These are phyloP conservation scores for Eriocheir sinensis DNA, from an alignment of 1,140 invertebrate species.

Conservation along the genomic window DNA sequence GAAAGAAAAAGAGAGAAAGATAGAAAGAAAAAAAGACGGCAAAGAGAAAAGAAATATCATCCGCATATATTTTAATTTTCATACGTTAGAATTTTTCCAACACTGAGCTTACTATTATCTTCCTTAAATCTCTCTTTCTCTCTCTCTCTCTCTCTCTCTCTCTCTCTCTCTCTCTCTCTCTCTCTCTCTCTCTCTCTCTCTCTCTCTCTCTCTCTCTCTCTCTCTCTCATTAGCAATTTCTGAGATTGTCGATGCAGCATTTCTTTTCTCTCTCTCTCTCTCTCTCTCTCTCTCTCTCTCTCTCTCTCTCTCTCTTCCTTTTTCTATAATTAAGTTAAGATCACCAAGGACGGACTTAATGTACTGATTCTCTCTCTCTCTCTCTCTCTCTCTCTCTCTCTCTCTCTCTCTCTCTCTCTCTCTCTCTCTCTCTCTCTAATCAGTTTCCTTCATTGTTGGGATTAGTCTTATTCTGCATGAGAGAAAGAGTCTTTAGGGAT, in stretches of 20 bases:
- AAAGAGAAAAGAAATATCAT: too few species aligned
- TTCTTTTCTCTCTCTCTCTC: conserved; percentile 41
- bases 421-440: too few species aligned
- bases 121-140: background rate
- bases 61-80: too few species aligned
- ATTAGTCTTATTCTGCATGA: too few species aligned
- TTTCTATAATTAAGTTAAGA: background rate
- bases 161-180: background rate
- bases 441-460: too few species aligned
- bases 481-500: too few species aligned
- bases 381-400: too few species aligned
- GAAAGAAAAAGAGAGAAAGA: background rate
- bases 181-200: background rate
- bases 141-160: conserved; percentile 21
- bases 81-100: too few species aligned
- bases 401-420: too few species aligned
- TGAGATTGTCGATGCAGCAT: background rate
- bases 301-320: conserved; percentile 34
- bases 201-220: conserved; percentile 45
- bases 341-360: too few species aligned
- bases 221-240: background rate
- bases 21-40: background rate
- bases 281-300: conserved; percentile 36
- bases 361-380: too few species aligned
- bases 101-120: too few species aligned